Evolutionary conservation across 2,113 vertebrate species (phyloP), one percentile per base, ranked within the genome.

Genomic region (Antechinus stuartii): DNA sequence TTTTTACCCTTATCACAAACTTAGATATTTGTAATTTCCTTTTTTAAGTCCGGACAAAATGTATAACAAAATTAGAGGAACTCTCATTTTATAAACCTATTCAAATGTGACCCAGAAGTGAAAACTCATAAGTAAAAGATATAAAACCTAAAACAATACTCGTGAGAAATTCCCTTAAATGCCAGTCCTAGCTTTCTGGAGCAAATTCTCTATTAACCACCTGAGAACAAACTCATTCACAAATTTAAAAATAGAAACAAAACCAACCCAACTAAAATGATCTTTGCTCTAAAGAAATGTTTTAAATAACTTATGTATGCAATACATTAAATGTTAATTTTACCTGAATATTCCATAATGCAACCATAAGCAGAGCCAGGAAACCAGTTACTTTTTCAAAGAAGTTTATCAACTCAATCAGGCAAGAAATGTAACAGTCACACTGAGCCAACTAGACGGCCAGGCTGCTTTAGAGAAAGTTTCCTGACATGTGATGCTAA

Each of bases 311-410:
- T 93, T 12, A 16, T 25, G 42, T 61, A 19, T 4, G 54, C 76
- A 95, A 89, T 92, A 93, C 55, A 93, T 95, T 56, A 94, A 3
- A 93, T 93, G 68, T 94, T 96, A 76, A 90, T 93, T 97, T 97
- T 97, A 98, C 97, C 97, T 98, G 93, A 95, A 61, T 92, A 96
- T 56, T 96, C 96, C 97, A 98, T 96, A 95, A 94, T 47, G 93
- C 93, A 96, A 55, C 57, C 89, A 14, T 11, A 94, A 68, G 50
- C 57, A 95, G 24, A 6, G 54, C 94, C 93, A 24, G 8, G 12
- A 97, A 96, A 90, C 49, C 0, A 0, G 55, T 91, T 91, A 90
- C 92, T 92, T 92, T 97, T 1, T 42, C 6, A 97, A 93, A 97
- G 84, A 95, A 92, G 14, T 89, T 0, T 84, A 84, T 84, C 35